phyloP scores from a whole-genome alignment of 2,113 vertebrate species.

The Amia ocellicauda region DNA sequence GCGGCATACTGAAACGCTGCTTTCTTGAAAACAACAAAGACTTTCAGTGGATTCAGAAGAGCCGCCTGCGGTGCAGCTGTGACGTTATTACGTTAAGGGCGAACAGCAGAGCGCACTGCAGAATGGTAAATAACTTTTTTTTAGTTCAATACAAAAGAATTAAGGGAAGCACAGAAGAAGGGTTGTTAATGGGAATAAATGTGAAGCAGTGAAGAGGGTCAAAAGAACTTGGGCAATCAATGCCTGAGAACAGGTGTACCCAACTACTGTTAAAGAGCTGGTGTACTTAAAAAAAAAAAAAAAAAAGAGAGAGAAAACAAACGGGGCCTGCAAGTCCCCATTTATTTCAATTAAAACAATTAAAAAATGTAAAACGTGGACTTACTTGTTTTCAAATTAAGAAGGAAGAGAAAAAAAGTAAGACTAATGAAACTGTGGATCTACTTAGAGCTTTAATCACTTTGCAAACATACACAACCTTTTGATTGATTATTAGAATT shows the following conservation, averaged over 20 bases:
- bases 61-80: background rate
- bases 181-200: slow-evolving; percentile 74
- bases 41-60: background rate
- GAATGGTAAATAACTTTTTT: slow-evolving; percentile 65
- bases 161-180: slow-evolving; percentile 56
- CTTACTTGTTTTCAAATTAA: slow-evolving; percentile 53
- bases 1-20: too few relatives aligned
- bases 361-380: slow-evolving; percentile 47
- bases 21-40: background rate
- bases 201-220: slow-evolving; percentile 65
- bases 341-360: slow-evolving; percentile 68
- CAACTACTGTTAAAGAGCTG: slow-evolving; percentile 26
- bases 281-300: background rate
- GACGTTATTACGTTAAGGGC: slow-evolving; percentile 41
- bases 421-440: slow-evolving; percentile 51
- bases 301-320: background rate
- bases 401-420: slow-evolving; percentile 45
- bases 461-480: too few relatives aligned
- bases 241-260: slow-evolving; percentile 64
- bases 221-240: slow-evolving; percentile 66
- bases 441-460: slow-evolving; percentile 37
- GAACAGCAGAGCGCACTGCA: slow-evolving; percentile 41
- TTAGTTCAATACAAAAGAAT: slow-evolving; percentile 68
- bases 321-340: slow-evolving; percentile 41
- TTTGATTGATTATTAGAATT: too few relatives aligned